These are phyloP conservation scores for Apteryx owenii DNA, from an alignment of 2,113 vertebrate genomes.

Conservation along the genomic window DNA sequence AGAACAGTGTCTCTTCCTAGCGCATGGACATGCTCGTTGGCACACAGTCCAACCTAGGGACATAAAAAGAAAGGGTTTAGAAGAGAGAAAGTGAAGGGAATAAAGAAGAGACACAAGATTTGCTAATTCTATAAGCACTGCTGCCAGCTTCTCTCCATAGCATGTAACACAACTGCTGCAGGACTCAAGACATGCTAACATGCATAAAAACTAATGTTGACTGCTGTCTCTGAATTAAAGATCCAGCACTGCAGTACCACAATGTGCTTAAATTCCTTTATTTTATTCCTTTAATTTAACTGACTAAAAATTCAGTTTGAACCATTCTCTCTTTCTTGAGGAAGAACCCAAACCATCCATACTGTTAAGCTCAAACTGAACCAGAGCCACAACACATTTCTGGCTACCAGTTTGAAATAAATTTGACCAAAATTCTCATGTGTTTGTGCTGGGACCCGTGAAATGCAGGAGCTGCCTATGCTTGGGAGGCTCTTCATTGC, in stretches of 20 bases:
- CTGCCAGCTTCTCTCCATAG: neutral
- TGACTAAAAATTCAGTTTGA: neutral
- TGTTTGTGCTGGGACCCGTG: neutral
- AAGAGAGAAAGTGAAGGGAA: neutral
- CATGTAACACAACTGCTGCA: neutral
- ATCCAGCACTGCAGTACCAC: neutral
- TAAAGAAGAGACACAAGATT: neutral
- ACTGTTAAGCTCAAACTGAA: neutral
- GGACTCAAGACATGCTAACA: neutral
- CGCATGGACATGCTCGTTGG: neutral
- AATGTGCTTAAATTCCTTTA: neutral
- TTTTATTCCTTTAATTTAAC: neutral
- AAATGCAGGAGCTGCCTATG: neutral
- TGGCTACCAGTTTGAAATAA: neutral
- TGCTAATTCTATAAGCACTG: neutral
- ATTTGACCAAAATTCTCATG: neutral
- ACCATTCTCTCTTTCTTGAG: fast-evolving
- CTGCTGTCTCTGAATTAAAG: neutral
- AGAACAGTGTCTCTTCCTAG: conserved; percentile 7
- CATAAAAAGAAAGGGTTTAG: neutral
- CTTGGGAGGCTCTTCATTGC: neutral
- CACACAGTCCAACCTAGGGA: neutral
- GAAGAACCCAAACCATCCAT: neutral
- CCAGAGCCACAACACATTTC: neutral
- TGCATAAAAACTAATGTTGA: neutral